Conservation (phyloP, 2,113 vertebrate species). For the Geothlypis trichas region DNA sequence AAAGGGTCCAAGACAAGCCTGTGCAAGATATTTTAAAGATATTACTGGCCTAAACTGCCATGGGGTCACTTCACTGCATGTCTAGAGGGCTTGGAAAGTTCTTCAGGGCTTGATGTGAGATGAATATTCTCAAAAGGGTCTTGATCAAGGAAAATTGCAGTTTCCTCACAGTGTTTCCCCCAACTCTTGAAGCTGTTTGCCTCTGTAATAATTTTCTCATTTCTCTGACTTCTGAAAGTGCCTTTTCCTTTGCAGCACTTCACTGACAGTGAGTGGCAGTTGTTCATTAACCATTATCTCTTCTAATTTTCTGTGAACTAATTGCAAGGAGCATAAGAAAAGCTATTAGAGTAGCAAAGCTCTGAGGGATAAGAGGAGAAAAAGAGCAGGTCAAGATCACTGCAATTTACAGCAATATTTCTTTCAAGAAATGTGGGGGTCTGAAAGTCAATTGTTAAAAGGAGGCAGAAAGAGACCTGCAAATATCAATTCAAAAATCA, state of each 20-base stretch:
- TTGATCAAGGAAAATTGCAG: background rate
- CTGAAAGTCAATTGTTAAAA: conserved; percentile 42
- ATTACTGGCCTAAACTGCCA: background rate
- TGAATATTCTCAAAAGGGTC: background rate
- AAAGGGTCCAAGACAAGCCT: background rate
- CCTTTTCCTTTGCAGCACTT: background rate
- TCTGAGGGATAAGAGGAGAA: background rate
- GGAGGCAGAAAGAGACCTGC: background rate
- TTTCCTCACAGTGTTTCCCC: background rate
- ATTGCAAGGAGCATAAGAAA: conserved; percentile 8
- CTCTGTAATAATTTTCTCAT: background rate
- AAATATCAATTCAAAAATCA: conserved; percentile 59
- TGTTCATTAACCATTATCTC: conserved; percentile 42
- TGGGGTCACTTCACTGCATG: background rate
- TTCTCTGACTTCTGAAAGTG: conserved; percentile 12
- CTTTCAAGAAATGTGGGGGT: background rate
- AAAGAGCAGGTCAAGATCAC: background rate
- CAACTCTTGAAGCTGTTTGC: background rate
- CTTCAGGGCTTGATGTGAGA: background rate
- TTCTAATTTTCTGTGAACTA: conserved; percentile 46
- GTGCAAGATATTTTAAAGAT: background rate
- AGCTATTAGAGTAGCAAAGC: background rate
- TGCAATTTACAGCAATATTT: conserved; percentile 21
- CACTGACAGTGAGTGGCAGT: conserved; percentile 22
- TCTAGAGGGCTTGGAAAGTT: background rate